Base-by-base conservation (phyloP, 1,140 invertebrate genomes). In the Diachasmimorpha longicaudata region DNA sequence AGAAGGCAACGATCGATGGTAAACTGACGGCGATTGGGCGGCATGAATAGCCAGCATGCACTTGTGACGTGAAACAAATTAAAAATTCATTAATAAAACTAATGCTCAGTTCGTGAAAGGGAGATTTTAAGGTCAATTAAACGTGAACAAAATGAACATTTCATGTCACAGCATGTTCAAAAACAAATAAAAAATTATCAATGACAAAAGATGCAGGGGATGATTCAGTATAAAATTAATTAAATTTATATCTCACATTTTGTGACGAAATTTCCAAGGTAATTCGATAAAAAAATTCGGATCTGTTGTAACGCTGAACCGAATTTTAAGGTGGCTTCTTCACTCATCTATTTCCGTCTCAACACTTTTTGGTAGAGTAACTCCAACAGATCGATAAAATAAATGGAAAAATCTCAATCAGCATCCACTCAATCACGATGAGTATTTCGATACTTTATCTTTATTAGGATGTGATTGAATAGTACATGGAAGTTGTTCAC, bases 21-120 rank as follows among this genome's bases (percentile, higher is more conserved):
- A 74, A 74, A 63, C 58, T 74, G 72, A 67, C 63, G 72, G 42
- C 72, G 58, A 74, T 74, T 74, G 72, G 72, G 72, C 39, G 63
- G 72, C 63, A 74, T 37, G 72, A 74, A 74, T 74, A 74, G 63
- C 72, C 55, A 37, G 16, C 63, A 42, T 67, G 23, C 31, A 63
- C 23, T 48, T 21, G 8, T 46, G 16, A 9, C 25, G 14, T 21
- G 5, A 52, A 46, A 42, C 48, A 25, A 48, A 48, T 39, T 46
- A 11, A n/a, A 55, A 9, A 63, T 63, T 25, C 14, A 58, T n/a
- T 58, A n/a, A 16, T n/a, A 46, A 46, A 46, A 46, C 11, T 10
- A 46, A 46, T 46, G 4, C 9, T 31, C 31, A 31, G 6, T 31
- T 31, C 2, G 2, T 6, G 6, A 6, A 31, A 6, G 31, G 31